Evolutionary conservation across 2,888 invertebrate species (phyloP), one percentile per base, ranked within the genome.

Genomic region (Andrena praecox): DNA sequence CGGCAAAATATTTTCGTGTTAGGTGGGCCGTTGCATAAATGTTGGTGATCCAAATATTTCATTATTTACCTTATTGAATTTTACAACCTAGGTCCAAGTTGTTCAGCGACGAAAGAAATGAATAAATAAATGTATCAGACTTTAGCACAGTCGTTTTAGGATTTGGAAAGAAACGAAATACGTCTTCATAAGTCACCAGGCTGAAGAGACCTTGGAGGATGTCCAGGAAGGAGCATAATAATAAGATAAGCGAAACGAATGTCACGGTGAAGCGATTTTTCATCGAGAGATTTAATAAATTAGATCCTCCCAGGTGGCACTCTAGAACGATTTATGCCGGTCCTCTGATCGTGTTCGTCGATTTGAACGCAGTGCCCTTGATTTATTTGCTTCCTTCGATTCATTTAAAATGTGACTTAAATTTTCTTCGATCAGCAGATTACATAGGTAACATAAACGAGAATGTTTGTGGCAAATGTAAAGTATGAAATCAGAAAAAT

Each of bases 251-350:
- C 87, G 81, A 62, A 81, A 83, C 77, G 77, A 69, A 62, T 50
- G 77, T 77, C 77, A 68, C 56, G 64, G 24, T 20, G 69, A 33
- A 66, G 68, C 87, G 71, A 87, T 87, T 87, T 87, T 87, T 87
- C 81, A 87, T 83, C 56, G 68, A 16, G 50, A 84, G 85, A 87
- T 87, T 87, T 87, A 87, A 77, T 84, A 77, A 87, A 87, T 87
- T 82, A 87, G 79, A 73, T 70, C 56, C 20, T 70, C 48, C 31
- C 56, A 59, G 56, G 75, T 69, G 79, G 73, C 71, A 42, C 63
- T 72, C 35, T 33, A 20, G 64, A 29, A 50, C 54, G 77, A 86
- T 86, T 87, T 87, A 84, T 84, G 77, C 59, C 74, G 56, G 33
- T 31, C n/a, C 67, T 50, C 66, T 27, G 67, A 77, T 24, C 60